Evolutionary conservation across 2,888 invertebrate genomes (phyloP).

Genomic region (Drosophila imparisetae): DNA sequence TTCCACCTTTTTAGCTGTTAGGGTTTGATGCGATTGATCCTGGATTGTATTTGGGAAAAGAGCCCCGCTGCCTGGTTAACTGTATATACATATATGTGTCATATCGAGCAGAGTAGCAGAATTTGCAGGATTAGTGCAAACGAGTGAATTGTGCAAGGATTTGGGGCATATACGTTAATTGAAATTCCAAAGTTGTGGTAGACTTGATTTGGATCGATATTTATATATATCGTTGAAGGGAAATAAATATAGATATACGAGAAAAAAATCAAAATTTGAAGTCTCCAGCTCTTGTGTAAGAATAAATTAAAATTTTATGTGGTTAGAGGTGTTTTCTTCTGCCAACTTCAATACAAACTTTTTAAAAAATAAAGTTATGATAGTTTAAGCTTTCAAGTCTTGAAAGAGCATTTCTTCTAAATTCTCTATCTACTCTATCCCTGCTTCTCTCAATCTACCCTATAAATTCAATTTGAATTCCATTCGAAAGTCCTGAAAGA

Average conservation of each 20-base stretch:
- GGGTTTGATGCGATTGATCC: constrained; percentile 38
- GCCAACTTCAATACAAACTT: no score
- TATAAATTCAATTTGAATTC: neutral
- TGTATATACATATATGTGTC: neutral
- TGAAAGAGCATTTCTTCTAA: neutral
- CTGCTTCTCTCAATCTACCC: neutral
- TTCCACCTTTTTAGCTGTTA: constrained; percentile 21
- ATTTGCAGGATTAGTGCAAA: constrained; percentile 45
- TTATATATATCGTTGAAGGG: neutral
- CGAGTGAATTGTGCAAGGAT: constrained; percentile 21
- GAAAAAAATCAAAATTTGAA: no score
- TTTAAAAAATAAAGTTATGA: no score
- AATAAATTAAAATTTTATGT: no score
- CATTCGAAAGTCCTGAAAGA: neutral
- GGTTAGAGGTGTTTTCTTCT: no score
- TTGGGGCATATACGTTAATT: constrained; percentile 33
- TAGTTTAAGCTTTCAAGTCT: no score
- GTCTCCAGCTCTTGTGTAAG: no score
- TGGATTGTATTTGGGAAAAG: constrained; percentile 1
- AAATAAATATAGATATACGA: no score
- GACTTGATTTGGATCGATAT: neutral
- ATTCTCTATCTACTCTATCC: neutral
- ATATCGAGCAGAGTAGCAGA: constrained; percentile 34
- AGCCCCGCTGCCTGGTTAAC: constrained; percentile 28
- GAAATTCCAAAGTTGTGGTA: constrained; percentile 18